Evolutionary conservation across 2,113 vertebrate genomes (phyloP).

Genomic region (Dasypus novemcinctus): DNA sequence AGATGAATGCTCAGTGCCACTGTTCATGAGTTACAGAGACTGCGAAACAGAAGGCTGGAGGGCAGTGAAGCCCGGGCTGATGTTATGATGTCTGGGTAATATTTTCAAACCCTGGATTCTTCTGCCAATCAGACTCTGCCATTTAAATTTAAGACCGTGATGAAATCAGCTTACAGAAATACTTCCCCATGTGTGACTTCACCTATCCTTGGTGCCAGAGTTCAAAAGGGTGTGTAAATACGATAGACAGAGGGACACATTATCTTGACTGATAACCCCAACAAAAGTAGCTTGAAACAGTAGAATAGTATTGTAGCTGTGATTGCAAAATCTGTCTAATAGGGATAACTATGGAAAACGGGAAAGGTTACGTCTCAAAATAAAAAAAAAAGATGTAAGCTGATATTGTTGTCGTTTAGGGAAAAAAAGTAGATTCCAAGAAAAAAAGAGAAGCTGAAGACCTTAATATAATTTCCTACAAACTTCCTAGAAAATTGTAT

Average conservation of each 20-base stretch:
- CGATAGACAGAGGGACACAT: neutral
- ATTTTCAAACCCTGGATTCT: constrained; percentile 55
- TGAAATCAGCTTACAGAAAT: constrained; percentile 54
- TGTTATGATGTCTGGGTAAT: constrained; percentile 45
- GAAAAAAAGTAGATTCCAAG: neutral
- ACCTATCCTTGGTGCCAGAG: constrained; percentile 40
- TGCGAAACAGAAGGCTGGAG: constrained; percentile 58
- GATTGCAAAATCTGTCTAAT: neutral
- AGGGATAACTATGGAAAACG: neutral
- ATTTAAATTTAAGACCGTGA: constrained; percentile 66
- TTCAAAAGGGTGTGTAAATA: constrained; percentile 61
- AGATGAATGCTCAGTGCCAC: constrained; percentile 68
- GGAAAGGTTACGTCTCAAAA: neutral
- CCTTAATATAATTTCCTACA: constrained; percentile 1
- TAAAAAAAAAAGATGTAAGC: neutral
- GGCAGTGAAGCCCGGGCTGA: constrained; percentile 30
- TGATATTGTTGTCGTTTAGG: neutral
- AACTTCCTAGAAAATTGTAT: constrained; percentile 49
- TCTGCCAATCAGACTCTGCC: constrained; percentile 14
- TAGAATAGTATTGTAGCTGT: neutral
- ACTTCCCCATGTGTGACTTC: constrained; percentile 58
- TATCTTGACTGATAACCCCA: neutral
- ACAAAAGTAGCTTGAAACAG: neutral
- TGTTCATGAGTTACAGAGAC: constrained; percentile 63
- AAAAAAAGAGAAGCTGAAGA: neutral